phyloP scores from a whole-genome alignment of 2,888 invertebrate genomes.

The Salpingus planirostris region DNA sequence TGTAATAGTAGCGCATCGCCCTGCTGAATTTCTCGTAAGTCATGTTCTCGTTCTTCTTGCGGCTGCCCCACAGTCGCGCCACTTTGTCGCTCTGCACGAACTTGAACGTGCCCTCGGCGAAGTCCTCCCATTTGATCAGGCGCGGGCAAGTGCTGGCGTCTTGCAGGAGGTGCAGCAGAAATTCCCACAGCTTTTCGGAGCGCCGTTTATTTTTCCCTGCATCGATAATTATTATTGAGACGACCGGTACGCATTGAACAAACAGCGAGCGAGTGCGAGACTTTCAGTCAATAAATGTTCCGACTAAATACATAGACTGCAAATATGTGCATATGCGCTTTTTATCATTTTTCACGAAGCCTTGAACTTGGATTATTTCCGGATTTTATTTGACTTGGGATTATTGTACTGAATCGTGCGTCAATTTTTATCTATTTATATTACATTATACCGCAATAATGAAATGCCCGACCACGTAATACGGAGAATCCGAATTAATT shows the following conservation, averaged over 20 bases:
- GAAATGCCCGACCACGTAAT: too few relatives aligned
- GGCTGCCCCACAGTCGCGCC: conserved; percentile 76
- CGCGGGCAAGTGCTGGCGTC: conserved; percentile 69
- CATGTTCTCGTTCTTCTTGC: conserved; percentile 83
- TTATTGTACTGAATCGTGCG: too few relatives aligned
- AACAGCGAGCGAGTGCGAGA: neutral
- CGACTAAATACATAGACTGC: too few relatives aligned
- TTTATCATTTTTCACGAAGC: too few relatives aligned
- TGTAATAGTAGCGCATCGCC: conserved; percentile 83
- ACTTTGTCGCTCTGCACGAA: conserved; percentile 82
- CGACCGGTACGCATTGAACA: too few relatives aligned
- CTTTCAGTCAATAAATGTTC: too few relatives aligned
- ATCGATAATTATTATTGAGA: neutral
- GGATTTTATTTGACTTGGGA: too few relatives aligned
- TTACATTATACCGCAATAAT: too few relatives aligned
- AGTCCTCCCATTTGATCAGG: conserved; percentile 83
- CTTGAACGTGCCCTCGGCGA: conserved; percentile 74
- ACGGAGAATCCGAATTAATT: too few relatives aligned
- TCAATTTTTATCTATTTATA: too few relatives aligned
- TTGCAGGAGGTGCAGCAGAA: conserved; percentile 70
- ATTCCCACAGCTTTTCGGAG: conserved; percentile 62
- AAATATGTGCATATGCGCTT: too few relatives aligned
- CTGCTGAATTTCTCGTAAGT: conserved; percentile 87
- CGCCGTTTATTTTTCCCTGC: conserved; percentile 6
- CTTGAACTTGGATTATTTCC: too few relatives aligned